These are phyloP conservation scores for Linepithema humile DNA, from an alignment of 1,140 invertebrate species.

Conservation along the genomic window DNA sequence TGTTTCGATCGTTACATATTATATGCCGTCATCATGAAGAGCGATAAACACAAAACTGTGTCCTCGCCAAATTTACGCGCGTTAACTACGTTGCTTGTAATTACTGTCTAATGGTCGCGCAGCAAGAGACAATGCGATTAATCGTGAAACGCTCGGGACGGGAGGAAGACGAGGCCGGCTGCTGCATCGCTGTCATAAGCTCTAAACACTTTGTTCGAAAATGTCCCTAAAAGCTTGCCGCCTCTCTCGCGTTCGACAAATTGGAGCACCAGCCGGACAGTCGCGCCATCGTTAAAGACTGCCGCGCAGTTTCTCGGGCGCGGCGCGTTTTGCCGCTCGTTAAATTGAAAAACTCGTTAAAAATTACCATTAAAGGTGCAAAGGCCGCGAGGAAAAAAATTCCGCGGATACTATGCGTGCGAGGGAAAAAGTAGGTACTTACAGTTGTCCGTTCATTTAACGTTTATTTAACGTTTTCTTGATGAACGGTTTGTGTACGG, in stretches of 20 bases:
- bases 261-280: conserved; percentile 49
- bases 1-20: background rate
- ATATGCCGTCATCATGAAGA: conserved; percentile 1
- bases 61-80: conserved; percentile 34
- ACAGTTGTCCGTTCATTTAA: background rate
- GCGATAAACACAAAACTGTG: conserved; percentile 47
- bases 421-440: background rate
- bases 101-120: conserved; percentile 54
- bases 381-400: conserved; percentile 46
- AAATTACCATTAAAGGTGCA: conserved; percentile 54
- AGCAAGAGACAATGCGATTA: conserved; percentile 57
- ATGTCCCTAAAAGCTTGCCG: conserved; percentile 53
- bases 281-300: conserved; percentile 52
- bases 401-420: background rate
- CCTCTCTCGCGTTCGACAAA: conserved; percentile 56
- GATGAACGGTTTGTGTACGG: background rate
- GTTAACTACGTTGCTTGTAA: conserved; percentile 58
- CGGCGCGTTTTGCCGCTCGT: conserved; percentile 41
- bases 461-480: conserved; percentile 4
- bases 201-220: conserved; percentile 58
- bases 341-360: conserved; percentile 58
- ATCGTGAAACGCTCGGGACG: conserved; percentile 41
- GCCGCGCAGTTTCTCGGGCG: conserved; percentile 10
- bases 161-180: conserved; percentile 39
- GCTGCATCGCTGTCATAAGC: conserved; percentile 52